These are phyloP conservation scores for Drosophila murphyi DNA, from an alignment of 1,140 invertebrate species.

Conservation along the genomic window DNA sequence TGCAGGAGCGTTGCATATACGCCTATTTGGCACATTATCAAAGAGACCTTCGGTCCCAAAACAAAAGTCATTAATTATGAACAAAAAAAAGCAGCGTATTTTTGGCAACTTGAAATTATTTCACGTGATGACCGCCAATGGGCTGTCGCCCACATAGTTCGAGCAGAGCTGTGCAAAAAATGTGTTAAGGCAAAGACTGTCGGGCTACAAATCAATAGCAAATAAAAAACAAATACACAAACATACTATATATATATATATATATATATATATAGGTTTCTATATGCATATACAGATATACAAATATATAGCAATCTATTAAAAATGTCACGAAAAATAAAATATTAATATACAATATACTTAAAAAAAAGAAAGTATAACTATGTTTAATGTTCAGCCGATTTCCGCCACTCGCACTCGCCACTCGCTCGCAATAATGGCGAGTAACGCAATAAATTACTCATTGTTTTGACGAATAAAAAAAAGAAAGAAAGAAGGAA, in stretches of 20 bases:
- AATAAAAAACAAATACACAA: background rate
- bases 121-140: slow-evolving; percentile 60
- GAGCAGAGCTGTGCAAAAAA: slow-evolving; percentile 7
- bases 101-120: slow-evolving; percentile 67
- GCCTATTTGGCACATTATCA: background rate
- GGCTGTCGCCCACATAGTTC: slow-evolving; percentile 22
- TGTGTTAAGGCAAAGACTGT: slow-evolving; percentile 8
- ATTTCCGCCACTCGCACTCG: background rate
- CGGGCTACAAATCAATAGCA: slow-evolving; percentile 29
- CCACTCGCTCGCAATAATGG: background rate
- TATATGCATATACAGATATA: background rate
- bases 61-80: slow-evolving; percentile 70
- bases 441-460: slow-evolving; percentile 6
- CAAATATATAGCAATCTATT: background rate
- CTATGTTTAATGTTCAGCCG: background rate
- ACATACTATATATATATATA: background rate
- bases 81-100: slow-evolving; percentile 29
- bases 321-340: background rate
- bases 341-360: background rate
- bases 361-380: background rate
- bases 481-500: background rate
- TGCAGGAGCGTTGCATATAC: slow-evolving; percentile 49
- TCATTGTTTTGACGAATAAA: background rate
- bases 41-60: slow-evolving; percentile 50
- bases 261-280: too few relatives aligned